These are phyloP conservation scores for Rhadinocentrus ornatus DNA, from an alignment of 2,797 vertebrate species.

Conservation along the genomic window DNA sequence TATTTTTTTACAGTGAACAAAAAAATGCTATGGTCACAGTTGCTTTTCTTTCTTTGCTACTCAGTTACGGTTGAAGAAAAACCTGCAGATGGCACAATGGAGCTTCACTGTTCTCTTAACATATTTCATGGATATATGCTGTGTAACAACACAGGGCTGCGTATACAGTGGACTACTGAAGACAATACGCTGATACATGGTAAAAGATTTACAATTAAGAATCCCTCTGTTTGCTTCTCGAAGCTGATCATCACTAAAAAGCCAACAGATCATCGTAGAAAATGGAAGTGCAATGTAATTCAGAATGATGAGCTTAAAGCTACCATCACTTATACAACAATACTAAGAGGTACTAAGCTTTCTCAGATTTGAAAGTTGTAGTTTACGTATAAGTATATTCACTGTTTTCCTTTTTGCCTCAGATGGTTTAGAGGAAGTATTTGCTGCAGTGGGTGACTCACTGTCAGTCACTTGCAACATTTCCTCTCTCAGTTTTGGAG, in stretches of 20 bases:
- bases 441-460: slow-evolving; percentile 63
- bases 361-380: neutral
- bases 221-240: slow-evolving; percentile 44
- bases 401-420: slow-evolving; percentile 17
- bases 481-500: slow-evolving; percentile 42
- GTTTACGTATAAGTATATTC: slow-evolving; percentile 5
- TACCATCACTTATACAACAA: slow-evolving; percentile 34
- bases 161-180: slow-evolving; percentile 53
- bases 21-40: neutral
- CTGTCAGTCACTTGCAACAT: slow-evolving; percentile 56
- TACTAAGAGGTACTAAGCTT: slow-evolving; percentile 49
- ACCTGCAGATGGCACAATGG: neutral
- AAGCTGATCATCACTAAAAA: slow-evolving; percentile 48
- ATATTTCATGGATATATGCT: neutral
- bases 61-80: neutral
- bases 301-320: slow-evolving; percentile 44
- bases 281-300: slow-evolving; percentile 65
- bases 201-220: slow-evolving; percentile 29
- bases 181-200: slow-evolving; percentile 45
- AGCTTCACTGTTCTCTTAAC: slow-evolving; percentile 66
- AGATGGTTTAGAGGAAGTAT: slow-evolving; percentile 75
- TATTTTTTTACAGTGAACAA: neutral
- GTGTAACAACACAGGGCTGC: slow-evolving; percentile 44
- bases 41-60: neutral
- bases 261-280: slow-evolving; percentile 66